Evolutionary conservation across 2,113 vertebrate genomes (phyloP).

Genomic region (Nibea albiflora): DNA sequence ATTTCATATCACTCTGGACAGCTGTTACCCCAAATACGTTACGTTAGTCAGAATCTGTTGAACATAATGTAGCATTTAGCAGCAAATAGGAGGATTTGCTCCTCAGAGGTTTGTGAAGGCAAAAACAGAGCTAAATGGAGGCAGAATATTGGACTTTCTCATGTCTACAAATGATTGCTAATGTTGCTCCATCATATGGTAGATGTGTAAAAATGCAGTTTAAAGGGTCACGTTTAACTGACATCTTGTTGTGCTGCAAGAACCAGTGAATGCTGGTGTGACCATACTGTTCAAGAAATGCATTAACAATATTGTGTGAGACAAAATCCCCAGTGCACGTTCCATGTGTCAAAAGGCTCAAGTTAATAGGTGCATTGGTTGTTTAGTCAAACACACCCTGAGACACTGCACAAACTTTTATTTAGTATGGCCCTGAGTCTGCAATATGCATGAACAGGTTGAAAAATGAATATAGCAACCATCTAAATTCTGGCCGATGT

Average conservation of each 20-base stretch:
- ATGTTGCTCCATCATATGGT: not conserved
- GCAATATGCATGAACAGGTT: conserved; percentile 4
- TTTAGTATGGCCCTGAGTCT: not conserved
- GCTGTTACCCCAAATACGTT: too few species aligned
- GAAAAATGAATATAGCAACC: not conserved
- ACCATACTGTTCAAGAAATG: not conserved
- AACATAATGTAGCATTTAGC: too few species aligned
- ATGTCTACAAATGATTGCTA: not conserved
- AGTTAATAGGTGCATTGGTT: not conserved
- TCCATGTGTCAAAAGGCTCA: not conserved
- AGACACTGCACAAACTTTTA: not conserved
- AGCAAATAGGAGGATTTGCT: too few species aligned
- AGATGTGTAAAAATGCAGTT: not conserved
- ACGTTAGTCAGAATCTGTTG: too few species aligned
- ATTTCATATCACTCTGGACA: too few species aligned
- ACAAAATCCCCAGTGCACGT: not conserved
- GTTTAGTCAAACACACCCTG: not conserved
- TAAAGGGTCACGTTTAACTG: not conserved
- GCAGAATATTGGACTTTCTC: not conserved
- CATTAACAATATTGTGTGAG: not conserved
- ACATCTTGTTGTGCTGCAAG: not conserved
- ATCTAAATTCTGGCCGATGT: conserved; percentile 16
- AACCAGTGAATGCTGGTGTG: not conserved
- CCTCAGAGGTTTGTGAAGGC: not conserved
- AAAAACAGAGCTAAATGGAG: not conserved